These are phyloP conservation scores for Helicoverpa assulta DNA, from an alignment of 2,888 invertebrate species.

Conservation along the genomic window DNA sequence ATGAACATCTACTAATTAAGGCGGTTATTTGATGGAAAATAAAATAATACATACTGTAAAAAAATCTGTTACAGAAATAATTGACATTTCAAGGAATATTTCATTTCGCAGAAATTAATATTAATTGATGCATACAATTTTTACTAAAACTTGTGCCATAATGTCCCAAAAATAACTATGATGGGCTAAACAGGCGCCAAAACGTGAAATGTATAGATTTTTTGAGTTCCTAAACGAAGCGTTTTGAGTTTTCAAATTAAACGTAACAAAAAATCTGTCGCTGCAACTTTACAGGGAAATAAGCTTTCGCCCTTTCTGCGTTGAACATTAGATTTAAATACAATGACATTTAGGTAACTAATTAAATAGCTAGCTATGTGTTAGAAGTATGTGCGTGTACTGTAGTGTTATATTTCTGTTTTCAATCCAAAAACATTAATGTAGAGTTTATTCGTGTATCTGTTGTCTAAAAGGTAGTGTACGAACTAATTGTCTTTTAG, in stretches of 20 bases:
- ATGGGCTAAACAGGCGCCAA: background rate
- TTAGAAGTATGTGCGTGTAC: conserved; percentile 49
- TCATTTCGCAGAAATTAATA: background rate
- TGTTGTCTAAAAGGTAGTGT: too few relatives aligned
- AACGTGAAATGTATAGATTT: background rate
- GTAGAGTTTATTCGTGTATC: too few relatives aligned
- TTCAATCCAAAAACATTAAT: background rate
- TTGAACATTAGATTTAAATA: conserved; percentile 44
- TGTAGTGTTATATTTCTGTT: conserved; percentile 32
- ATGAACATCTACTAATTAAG: background rate
- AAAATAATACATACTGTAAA: too few relatives aligned
- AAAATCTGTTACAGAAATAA: too few relatives aligned
- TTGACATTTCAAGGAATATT: background rate
- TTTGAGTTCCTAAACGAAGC: too few relatives aligned
- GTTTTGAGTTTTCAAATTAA: background rate
- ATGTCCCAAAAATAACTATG: background rate
- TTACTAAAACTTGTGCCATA: conserved; percentile 45
- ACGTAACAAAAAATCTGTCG: conserved; percentile 1
- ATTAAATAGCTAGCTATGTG: conserved; percentile 50
- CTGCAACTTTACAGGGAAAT: conserved; percentile 43
- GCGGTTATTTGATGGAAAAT: too few relatives aligned
- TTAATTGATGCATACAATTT: background rate
- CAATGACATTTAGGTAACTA: conserved; percentile 35
- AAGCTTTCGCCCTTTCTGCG: conserved; percentile 26
- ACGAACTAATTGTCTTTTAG: too few relatives aligned